phyloP scores from a whole-genome alignment of 2,113 vertebrate species.

The Hylia prasina region DNA sequence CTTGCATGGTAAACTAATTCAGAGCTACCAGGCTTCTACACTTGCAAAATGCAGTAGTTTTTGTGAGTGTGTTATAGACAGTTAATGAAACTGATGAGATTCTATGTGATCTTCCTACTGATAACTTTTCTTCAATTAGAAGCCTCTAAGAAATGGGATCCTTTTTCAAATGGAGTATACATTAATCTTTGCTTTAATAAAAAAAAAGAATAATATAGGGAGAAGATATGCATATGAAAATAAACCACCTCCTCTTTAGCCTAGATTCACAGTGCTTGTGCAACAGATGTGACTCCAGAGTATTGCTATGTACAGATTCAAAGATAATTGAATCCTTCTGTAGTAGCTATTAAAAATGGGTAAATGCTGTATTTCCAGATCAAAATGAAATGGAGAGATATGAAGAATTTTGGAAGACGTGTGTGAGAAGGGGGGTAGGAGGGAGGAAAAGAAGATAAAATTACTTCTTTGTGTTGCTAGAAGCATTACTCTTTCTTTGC shows the following conservation, averaged over 20 bases:
- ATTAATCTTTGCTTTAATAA: background rate
- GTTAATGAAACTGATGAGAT: background rate
- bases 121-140: background rate
- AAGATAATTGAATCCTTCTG: slow-evolving; percentile 49
- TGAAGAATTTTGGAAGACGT: background rate
- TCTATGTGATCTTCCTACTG: background rate
- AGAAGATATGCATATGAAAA: background rate
- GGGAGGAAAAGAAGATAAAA: background rate
- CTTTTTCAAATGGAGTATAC: background rate
- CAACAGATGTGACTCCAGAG: slow-evolving; percentile 33
- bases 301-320: background rate
- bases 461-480: background rate
- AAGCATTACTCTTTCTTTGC: background rate
- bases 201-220: background rate
- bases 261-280: slow-evolving; percentile 12
- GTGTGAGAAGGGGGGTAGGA: background rate
- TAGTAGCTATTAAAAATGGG: background rate
- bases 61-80: background rate
- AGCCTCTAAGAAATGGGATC: background rate
- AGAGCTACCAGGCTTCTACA: background rate
- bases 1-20: background rate
- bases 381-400: background rate
- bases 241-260: background rate
- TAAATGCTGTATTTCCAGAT: slow-evolving; percentile 15
- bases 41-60: background rate